Percentiles rank a stretch among this genome's conserved stretches.
Conservation (phyloP, 2,888 invertebrate genomes). For the Thecophora atra region DNA sequence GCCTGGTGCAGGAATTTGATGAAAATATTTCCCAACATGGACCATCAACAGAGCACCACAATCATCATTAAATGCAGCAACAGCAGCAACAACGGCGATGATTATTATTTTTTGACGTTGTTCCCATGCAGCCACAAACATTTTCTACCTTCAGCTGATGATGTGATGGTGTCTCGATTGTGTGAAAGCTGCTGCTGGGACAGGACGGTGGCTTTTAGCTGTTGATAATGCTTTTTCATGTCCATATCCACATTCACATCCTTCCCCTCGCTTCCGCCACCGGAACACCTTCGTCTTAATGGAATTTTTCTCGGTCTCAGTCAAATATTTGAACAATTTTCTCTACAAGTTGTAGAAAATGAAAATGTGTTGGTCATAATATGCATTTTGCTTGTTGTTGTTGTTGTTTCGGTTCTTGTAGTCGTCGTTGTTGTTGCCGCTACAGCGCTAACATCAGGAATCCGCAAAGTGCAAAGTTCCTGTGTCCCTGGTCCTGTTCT, state of each 20-base stretch:
- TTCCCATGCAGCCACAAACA: background rate
- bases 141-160: constrained; percentile 20
- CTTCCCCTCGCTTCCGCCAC: no score
- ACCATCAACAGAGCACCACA: constrained; percentile 10
- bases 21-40: constrained; percentile 28
- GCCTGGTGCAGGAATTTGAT: constrained; percentile 11
- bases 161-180: background rate
- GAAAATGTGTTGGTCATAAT: constrained; percentile 25
- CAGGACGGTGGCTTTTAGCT: background rate
- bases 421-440: background rate
- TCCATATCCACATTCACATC: background rate
- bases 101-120: constrained; percentile 20
- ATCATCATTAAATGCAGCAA: constrained; percentile 29
- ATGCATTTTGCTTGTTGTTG: background rate
- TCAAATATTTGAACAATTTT: constrained; percentile 31
- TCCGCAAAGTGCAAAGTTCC: background rate
- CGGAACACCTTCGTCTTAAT: no score
- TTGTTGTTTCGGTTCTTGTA: background rate
- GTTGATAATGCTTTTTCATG: background rate
- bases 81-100: constrained; percentile 18
- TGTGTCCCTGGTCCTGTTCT: no score
- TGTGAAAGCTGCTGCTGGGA: background rate
- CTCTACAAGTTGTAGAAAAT: constrained; percentile 17
- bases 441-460: background rate
- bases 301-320: background rate